Conservation (phyloP, 2,888 invertebrate species). For the Agrochola macilenta region DNA sequence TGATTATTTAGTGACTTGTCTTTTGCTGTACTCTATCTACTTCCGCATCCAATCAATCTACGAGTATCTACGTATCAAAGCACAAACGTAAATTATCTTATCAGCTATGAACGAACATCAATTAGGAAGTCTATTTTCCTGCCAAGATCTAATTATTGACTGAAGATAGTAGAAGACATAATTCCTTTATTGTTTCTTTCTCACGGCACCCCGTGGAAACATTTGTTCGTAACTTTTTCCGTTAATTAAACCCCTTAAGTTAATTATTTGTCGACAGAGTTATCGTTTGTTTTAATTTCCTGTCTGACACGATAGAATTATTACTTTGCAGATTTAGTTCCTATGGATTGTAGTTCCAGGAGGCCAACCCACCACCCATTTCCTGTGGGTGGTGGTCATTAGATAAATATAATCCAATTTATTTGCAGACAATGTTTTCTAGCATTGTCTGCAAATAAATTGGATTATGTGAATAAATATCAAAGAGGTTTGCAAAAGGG, state of each 20-base stretch:
- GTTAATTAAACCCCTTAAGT: conserved; percentile 51
- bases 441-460: conserved; percentile 45
- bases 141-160: conserved; percentile 35
- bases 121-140: conserved; percentile 32
- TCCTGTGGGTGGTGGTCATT: conserved; percentile 12
- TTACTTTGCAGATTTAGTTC: conserved; percentile 46
- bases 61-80: conserved; percentile 17
- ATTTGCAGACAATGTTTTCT: no score
- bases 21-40: neutral
- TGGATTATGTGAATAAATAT: conserved; percentile 23
- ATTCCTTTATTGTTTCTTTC: conserved; percentile 50
- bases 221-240: conserved; percentile 49
- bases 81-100: conserved; percentile 20
- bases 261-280: conserved; percentile 56
- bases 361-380: conserved; percentile 6
- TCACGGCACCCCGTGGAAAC: conserved; percentile 53
- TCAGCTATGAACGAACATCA: conserved; percentile 12
- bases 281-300: conserved; percentile 63
- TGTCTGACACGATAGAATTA: conserved; percentile 52
- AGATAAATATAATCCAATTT: no score
- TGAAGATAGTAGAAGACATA: conserved; percentile 23
- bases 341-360: conserved; percentile 16
- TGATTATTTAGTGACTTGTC: neutral
- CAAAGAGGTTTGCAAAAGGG: conserved; percentile 7
- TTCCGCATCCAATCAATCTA: neutral